Percentiles rank a stretch among this genome's conserved stretches.
phyloP scores from a whole-genome alignment of 2,888 invertebrate species.

The Gortyna flavago region DNA sequence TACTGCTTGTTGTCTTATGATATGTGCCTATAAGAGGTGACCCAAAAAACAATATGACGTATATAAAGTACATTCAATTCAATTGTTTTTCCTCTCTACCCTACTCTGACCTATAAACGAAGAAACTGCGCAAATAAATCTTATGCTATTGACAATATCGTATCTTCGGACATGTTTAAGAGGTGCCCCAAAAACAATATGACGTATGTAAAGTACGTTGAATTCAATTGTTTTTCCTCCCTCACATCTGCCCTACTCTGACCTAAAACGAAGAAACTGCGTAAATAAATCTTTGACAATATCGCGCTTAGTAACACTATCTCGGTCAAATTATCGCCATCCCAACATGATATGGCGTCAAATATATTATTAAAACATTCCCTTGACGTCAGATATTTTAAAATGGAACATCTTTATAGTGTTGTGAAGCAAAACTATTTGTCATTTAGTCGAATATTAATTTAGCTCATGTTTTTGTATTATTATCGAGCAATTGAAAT shows the following conservation, averaged over 20 bases:
- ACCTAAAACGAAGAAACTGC: constrained; percentile 50
- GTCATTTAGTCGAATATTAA: constrained; percentile 51
- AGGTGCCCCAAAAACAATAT: background rate
- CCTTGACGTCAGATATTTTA: constrained; percentile 68
- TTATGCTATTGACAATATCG: background rate
- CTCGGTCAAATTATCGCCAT: constrained; percentile 51
- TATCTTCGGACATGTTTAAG: background rate
- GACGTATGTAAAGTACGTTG: background rate
- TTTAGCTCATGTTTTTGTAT: constrained; percentile 64
- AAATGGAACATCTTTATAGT: constrained; percentile 37
- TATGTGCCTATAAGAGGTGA: background rate
- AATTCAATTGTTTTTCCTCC: background rate
- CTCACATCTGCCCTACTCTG: constrained; percentile 20
- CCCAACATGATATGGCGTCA: constrained; percentile 62
- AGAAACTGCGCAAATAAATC: background rate
- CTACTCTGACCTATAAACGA: constrained; percentile 42
- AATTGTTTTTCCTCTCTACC: background rate
- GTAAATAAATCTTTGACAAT: constrained; percentile 25
- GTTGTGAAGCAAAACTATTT: constrained; percentile 41
- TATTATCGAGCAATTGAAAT: constrained; percentile 72
- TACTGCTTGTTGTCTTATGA: background rate
- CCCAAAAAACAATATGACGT: background rate
- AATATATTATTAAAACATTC: constrained; percentile 59
- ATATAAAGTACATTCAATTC: background rate
- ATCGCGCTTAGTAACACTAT: constrained; percentile 53